Percentiles rank a stretch among this genome's conserved stretches.
Evolutionary conservation across 2,888 invertebrate genomes (phyloP).

Genomic region (Lamproptera curius): DNA sequence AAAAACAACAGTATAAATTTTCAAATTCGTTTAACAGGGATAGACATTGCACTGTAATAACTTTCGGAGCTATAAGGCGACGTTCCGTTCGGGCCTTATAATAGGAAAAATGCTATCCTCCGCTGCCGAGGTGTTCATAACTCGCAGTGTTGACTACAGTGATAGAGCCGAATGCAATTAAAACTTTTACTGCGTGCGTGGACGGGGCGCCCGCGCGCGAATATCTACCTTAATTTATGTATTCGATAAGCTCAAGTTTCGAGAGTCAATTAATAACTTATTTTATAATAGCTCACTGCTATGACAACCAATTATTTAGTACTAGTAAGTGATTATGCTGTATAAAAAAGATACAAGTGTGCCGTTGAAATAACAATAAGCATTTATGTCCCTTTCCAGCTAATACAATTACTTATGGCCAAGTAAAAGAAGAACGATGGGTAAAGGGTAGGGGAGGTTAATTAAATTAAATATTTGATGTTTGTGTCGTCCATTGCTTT

Average conservation of each 20-base stretch:
- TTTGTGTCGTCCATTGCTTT: constrained; percentile 52
- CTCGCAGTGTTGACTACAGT: constrained; percentile 65
- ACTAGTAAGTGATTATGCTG: not conserved
- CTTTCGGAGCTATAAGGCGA: not conserved
- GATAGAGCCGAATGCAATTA: constrained; percentile 76
- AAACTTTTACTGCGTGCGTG: constrained; percentile 77
- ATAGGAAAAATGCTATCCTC: constrained; percentile 43
- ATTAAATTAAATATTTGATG: constrained; percentile 45
- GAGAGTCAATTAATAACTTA: constrained; percentile 74
- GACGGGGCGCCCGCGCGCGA: constrained; percentile 57
- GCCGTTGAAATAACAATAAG: not conserved
- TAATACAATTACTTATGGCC: too few relatives aligned
- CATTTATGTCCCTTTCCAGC: not conserved
- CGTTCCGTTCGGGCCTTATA: not conserved
- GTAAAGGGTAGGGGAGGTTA: constrained; percentile 23
- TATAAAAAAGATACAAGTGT: not conserved
- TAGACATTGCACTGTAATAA: not conserved
- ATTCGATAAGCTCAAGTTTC: constrained; percentile 68
- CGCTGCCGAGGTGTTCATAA: constrained; percentile 52
- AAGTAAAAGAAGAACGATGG: not conserved
- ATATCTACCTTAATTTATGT: constrained; percentile 72
- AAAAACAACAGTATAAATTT: constrained; percentile 52
- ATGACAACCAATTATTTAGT: constrained; percentile 27
- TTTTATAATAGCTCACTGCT: constrained; percentile 58
- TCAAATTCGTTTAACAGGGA: not conserved